Evolutionary conservation across 2,797 vertebrate species (phyloP).

Genomic region (Helarctos malayanus): DNA sequence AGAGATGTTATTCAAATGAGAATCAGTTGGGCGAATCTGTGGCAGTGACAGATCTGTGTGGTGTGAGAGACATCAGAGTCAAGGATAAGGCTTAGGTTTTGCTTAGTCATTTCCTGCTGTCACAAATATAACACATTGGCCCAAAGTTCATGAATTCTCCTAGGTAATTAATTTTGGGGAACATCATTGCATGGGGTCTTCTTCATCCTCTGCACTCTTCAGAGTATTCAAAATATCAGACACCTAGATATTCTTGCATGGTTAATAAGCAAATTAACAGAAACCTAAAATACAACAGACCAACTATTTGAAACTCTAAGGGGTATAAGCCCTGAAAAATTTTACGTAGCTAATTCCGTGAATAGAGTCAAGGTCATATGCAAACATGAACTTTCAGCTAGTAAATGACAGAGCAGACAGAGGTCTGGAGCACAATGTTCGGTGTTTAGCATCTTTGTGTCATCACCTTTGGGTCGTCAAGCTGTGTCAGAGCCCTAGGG

Average conservation of each 20-base stretch:
- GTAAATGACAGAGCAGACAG: not conserved
- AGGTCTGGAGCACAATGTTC: not conserved
- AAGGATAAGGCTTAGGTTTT: not conserved
- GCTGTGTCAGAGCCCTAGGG: not conserved
- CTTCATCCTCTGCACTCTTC: not conserved
- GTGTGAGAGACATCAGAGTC: not conserved
- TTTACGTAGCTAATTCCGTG: not conserved
- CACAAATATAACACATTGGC: no score
- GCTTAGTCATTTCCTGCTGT: not conserved
- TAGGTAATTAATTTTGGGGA: not conserved
- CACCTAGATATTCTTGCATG: not conserved
- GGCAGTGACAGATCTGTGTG: not conserved
- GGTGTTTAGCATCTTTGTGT: not conserved
- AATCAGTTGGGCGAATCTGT: not conserved
- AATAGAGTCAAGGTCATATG: not conserved
- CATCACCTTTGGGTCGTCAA: not conserved
- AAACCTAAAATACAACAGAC: not conserved
- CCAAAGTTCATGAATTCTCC: not conserved
- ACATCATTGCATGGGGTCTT: not conserved
- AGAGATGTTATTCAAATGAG: not conserved
- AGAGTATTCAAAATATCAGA: not conserved
- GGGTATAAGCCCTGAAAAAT: not conserved
- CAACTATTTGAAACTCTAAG: not conserved
- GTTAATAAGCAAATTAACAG: not conserved
- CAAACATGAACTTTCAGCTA: not conserved